Base-by-base conservation (phyloP, 2,113 vertebrate genomes). In the Pantherophis guttatus region DNA sequence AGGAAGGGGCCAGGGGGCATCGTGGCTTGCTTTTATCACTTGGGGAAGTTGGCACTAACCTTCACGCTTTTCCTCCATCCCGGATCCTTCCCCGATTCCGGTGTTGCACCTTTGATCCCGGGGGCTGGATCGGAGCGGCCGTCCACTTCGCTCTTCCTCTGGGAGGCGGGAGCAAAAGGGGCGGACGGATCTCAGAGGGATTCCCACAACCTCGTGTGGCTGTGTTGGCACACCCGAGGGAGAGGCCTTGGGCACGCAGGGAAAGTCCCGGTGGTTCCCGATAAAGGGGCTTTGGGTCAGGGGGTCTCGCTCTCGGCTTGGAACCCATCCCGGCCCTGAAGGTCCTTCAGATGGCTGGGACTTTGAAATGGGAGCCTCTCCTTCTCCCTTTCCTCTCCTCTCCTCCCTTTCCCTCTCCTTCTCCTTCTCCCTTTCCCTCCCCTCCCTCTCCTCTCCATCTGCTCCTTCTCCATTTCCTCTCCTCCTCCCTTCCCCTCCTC, bases 281-380 rank as follows among this genome's bases (percentile, higher is more conserved):
- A 33, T 33, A 15, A 13, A 70, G 29, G 29, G 29, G 62, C 65
- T 6, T n/a, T n/a, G 62, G 62, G 2, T 65, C 10, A 29, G 10
- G 10, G 55, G 13, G 55, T 59, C 21, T 59, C 54, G 9, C 59
- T 26, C 24, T n/a, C 26, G 0, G 65, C 29, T 15, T 39, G 19
- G 2, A 6, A 33, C 70, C 70, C 15, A 0, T 6, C 8, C 17
- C 0, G 21, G 3, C 7, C 23, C 23, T 33, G 5, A 44, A 44
- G 39, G 62, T n/a, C 29, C 62, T n/a, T 33, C 29, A 17, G 65
- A 8, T 0, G 29, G 29, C 29, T 33, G 70, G n/a, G 70, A 8
- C 70, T 33, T 75, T 8, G 70, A 75, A 17, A 33, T 70, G 29
- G 62, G 4, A 70, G 26, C 29, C 62, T 58, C 3, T 0, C 5